Conservation (phyloP, 2,113 vertebrate genomes). For the Astur gentilis region DNA sequence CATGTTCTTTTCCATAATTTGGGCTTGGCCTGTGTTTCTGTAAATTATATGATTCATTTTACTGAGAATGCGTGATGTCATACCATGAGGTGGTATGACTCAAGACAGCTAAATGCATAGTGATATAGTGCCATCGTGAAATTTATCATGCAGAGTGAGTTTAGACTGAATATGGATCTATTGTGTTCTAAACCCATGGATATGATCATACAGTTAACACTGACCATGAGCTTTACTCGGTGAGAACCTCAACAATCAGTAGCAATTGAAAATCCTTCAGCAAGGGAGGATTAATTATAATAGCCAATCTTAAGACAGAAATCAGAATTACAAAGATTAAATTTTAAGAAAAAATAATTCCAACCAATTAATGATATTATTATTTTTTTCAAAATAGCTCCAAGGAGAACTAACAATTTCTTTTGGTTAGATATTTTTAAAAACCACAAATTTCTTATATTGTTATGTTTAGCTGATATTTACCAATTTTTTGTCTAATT, state of each 20-base stretch:
- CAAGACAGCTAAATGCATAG: neutral
- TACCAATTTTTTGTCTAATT: neutral
- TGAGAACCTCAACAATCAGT: neutral
- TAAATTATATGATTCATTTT: neutral
- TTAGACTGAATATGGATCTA: neutral
- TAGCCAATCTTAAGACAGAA: neutral
- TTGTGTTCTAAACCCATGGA: neutral
- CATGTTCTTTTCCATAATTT: neutral
- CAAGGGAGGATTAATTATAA: neutral
- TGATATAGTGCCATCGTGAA: neutral
- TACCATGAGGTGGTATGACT: neutral
- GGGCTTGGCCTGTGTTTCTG: neutral
- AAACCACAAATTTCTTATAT: neutral
- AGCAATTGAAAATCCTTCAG: neutral
- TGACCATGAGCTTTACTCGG: neutral
- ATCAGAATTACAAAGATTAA: neutral
- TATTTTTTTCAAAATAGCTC: neutral
- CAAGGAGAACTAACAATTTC: neutral
- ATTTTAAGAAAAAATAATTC: neutral
- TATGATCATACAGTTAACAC: neutral
- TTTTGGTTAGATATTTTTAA: neutral
- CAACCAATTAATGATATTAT: neutral
- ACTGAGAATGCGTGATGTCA: neutral
- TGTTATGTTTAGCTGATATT: neutral
- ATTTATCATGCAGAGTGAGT: neutral